A percentile compares a stretch with the other conserved stretches of the same genome.
Conservation (phyloP, 2,888 invertebrate genomes). For the Laothoe populi region DNA sequence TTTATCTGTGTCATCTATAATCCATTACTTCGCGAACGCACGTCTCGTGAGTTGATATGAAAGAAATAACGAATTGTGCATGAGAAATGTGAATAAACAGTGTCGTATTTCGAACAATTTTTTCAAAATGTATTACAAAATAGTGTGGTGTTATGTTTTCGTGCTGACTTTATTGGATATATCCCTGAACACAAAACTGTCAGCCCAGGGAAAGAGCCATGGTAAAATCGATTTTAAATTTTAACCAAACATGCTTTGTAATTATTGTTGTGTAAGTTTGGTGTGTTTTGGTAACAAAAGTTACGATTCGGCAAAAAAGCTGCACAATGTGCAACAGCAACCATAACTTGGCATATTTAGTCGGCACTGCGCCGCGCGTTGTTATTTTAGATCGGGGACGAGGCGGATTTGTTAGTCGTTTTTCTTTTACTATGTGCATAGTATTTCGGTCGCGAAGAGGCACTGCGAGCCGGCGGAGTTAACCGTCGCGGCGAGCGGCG, state of each 20-base stretch:
- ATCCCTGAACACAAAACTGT: conserved; percentile 88
- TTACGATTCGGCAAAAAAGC: background rate
- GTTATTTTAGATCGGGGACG: conserved; percentile 71
- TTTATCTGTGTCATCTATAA: conserved; percentile 40
- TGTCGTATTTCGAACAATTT: conserved; percentile 51
- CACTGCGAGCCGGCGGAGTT: conserved; percentile 25
- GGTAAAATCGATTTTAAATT: conserved; percentile 84
- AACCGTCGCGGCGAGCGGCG: background rate
- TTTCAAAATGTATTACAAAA: conserved; percentile 82
- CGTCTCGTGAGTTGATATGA: conserved; percentile 53
- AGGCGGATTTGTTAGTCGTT: conserved; percentile 57
- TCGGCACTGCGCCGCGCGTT: conserved; percentile 48
- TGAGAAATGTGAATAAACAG: conserved; percentile 73
- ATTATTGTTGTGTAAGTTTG: background rate
- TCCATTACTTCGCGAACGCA: conserved; percentile 53
- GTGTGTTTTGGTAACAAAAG: background rate
- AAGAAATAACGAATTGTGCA: conserved; percentile 56
- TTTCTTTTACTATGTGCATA: conserved; percentile 50
- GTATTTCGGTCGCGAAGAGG: conserved; percentile 49
- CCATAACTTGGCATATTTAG: conserved; percentile 51
- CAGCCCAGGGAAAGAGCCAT: conserved; percentile 90
- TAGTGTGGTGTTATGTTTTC: conserved; percentile 88
- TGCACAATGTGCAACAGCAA: conserved; percentile 40
- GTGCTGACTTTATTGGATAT: conserved; percentile 88
- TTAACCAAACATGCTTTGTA: background rate